Evolutionary conservation across 2,888 invertebrate genomes (phyloP).

Genomic region (Tiliacea aurago): DNA sequence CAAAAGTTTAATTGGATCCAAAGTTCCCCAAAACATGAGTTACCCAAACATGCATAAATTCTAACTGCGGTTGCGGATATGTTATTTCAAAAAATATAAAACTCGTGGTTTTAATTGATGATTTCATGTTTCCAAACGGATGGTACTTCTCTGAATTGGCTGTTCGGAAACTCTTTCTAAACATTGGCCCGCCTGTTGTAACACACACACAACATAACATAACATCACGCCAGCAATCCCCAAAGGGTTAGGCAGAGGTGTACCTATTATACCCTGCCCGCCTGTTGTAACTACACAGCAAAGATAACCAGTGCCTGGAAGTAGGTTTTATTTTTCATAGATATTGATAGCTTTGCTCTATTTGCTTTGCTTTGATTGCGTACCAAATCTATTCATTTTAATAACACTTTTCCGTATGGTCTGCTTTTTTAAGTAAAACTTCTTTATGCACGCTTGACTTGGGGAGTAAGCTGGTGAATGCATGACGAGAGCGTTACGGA

Average conservation of each 20-base stretch:
- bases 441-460: too few species aligned
- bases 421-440: too few species aligned
- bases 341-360: slow-evolving; percentile 8
- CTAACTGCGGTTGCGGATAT: slow-evolving; percentile 25
- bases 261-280: too few species aligned
- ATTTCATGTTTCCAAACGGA: slow-evolving; percentile 37
- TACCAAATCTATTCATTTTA: slow-evolving; percentile 3
- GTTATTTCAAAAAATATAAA: slow-evolving; percentile 43
- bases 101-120: slow-evolving; percentile 29
- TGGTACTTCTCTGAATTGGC: slow-evolving; percentile 25
- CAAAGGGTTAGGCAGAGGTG: too few species aligned
- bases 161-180: slow-evolving; percentile 40
- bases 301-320: slow-evolving; percentile 22
- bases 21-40: slow-evolving; percentile 47
- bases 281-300: slow-evolving; percentile 1
- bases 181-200: background rate
- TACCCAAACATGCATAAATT: slow-evolving; percentile 31
- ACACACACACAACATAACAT: too few species aligned
- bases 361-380: slow-evolving; percentile 18
- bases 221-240: too few species aligned
- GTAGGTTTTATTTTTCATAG: slow-evolving; percentile 19
- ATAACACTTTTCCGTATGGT: background rate
- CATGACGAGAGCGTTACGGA: too few species aligned
- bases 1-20: slow-evolving; percentile 64
- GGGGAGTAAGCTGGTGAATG: too few species aligned